phyloP scores from a whole-genome alignment of 1,140 invertebrate species.

The Periplaneta americana region DNA sequence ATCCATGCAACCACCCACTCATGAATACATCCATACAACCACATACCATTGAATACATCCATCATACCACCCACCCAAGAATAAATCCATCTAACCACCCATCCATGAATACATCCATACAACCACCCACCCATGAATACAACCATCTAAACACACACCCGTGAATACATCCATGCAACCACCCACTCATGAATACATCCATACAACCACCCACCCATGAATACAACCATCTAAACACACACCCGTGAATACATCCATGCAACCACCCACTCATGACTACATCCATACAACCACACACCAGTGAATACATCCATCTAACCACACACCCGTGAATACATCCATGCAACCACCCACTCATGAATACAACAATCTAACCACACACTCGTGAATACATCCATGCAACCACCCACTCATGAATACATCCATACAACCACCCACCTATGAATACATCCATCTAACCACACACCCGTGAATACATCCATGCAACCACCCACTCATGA shows the following conservation, averaged over 20 bases:
- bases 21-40: not conserved
- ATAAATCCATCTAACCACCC: not conserved
- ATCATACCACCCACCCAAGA: not conserved
- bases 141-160: not conserved
- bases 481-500: not conserved
- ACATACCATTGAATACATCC: not conserved
- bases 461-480: not conserved
- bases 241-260: not conserved
- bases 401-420: not conserved
- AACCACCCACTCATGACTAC: not conserved
- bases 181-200: not conserved
- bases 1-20: not conserved
- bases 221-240: not conserved
- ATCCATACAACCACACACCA: too few species aligned
- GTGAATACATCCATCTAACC: too few species aligned
- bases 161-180: not conserved
- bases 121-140: too few species aligned
- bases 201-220: not conserved
- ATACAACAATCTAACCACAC: not conserved
- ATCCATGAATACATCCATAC: too few species aligned
- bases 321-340: not conserved
- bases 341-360: not conserved
- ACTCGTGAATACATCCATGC: too few species aligned
- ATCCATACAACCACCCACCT: too few species aligned
- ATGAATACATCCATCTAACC: too few species aligned